A percentile compares a stretch with the other conserved stretches of the same genome.
Conservation (phyloP, 2,888 invertebrate species). For the Antitype chi region DNA sequence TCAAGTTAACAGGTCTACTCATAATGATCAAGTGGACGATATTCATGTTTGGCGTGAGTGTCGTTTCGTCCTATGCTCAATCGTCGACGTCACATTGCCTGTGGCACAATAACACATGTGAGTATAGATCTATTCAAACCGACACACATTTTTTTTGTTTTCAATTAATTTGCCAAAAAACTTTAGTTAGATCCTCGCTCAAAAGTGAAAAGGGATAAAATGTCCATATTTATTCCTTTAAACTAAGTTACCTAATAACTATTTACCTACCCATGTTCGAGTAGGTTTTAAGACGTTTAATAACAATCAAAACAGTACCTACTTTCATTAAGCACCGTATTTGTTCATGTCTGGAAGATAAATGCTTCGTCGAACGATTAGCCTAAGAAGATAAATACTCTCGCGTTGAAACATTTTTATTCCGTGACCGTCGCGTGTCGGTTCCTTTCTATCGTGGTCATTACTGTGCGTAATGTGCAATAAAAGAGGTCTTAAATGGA, state of each 20-base stretch:
- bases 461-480: slow-evolving; percentile 1
- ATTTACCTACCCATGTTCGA: background rate
- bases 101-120: slow-evolving; percentile 80
- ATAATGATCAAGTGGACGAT: slow-evolving; percentile 71
- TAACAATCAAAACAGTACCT: slow-evolving; percentile 40
- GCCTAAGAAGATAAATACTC: slow-evolving; percentile 37
- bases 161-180: background rate
- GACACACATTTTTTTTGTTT: background rate
- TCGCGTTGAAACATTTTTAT: slow-evolving; percentile 13
- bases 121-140: slow-evolving; percentile 63
- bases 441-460: slow-evolving; percentile 11
- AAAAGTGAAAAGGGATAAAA: background rate
- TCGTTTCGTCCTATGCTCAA: slow-evolving; percentile 67
- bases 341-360: slow-evolving; percentile 63
- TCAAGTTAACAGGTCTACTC: slow-evolving; percentile 35
- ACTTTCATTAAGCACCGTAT: slow-evolving; percentile 51
- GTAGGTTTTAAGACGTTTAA: slow-evolving; percentile 4
- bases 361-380: slow-evolving; percentile 58
- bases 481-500: background rate
- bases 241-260: slow-evolving; percentile 9
- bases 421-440: slow-evolving; percentile 1
- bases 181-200: background rate
- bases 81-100: slow-evolving; percentile 69
- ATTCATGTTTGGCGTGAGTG: slow-evolving; percentile 65
- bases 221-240: background rate